Conservation (phyloP, 2,888 invertebrate species). For the Baccha elongata region DNA sequence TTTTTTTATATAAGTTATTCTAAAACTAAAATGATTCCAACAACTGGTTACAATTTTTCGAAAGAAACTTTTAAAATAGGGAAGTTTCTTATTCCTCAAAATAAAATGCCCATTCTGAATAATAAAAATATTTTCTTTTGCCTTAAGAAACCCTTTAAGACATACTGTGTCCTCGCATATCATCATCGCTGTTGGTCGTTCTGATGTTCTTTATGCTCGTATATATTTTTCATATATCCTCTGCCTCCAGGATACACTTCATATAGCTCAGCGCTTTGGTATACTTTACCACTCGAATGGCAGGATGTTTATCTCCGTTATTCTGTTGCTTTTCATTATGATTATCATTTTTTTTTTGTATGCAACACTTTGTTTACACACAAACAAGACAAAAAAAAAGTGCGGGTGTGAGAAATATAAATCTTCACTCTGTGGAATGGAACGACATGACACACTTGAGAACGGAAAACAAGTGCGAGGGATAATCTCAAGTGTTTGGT, state of each 20-base stretch:
- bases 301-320: slow-evolving; percentile 66
- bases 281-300: slow-evolving; percentile 43
- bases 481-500: slow-evolving; percentile 54
- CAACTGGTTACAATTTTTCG: too few relatives aligned
- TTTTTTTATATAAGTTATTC: too few relatives aligned
- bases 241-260: slow-evolving; percentile 49
- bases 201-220: background rate
- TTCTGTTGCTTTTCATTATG: slow-evolving; percentile 64
- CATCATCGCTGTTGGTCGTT: slow-evolving; percentile 12
- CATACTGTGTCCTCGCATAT: slow-evolving; percentile 21
- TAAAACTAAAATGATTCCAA: too few relatives aligned
- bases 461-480: slow-evolving; percentile 25
- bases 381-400: slow-evolving; percentile 1
- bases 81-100: too few relatives aligned
- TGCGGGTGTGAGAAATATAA: slow-evolving; percentile 42
- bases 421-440: slow-evolving; percentile 1
- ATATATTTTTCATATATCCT: background rate
- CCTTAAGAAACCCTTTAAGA: slow-evolving; percentile 20
- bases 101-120: too few relatives aligned
- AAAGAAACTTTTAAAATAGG: too few relatives aligned
- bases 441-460: slow-evolving; percentile 43
- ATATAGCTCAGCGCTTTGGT: slow-evolving; percentile 54
- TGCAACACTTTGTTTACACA: slow-evolving; percentile 48
- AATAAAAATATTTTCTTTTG: too few relatives aligned
- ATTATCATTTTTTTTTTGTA: slow-evolving; percentile 28